These are phyloP conservation scores for Aulostomus chinensis DNA, from an alignment of 2,797 vertebrate species.

Conservation along the genomic window DNA sequence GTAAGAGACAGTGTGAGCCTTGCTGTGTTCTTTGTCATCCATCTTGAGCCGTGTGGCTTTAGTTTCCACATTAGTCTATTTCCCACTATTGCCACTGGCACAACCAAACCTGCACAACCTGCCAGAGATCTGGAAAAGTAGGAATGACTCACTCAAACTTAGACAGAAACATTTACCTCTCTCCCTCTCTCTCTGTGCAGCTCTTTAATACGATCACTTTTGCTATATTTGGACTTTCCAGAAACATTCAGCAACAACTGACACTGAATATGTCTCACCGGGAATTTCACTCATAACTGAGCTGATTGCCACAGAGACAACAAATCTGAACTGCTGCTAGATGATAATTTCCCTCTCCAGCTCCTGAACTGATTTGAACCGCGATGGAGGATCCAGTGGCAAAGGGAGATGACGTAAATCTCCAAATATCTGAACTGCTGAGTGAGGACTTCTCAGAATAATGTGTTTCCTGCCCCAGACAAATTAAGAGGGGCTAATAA, in stretches of 20 bases:
- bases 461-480: conserved; percentile 23
- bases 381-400: conserved; percentile 16
- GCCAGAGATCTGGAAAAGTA: conserved; percentile 86
- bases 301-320: no score
- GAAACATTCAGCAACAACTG: conserved; percentile 26
- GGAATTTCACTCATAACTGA: conserved; percentile 26
- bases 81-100: conserved; percentile 81
- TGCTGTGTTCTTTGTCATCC: conserved; percentile 69
- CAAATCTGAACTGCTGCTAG: no score
- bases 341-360: conserved; percentile 20
- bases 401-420: conserved; percentile 2
- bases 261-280: no score
- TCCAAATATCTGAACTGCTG: conserved; percentile 27
- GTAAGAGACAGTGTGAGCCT: conserved; percentile 67
- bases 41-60: conserved; percentile 78
- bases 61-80: conserved; percentile 82
- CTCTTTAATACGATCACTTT: conserved; percentile 45
- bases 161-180: conserved; percentile 68
- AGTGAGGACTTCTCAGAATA: conserved; percentile 12
- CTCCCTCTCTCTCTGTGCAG: conserved; percentile 58
- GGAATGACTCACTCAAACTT: conserved; percentile 77
- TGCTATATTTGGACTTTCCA: conserved; percentile 44
- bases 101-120: conserved; percentile 45
- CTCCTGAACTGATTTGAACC: conserved; percentile 23
- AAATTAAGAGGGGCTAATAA: conserved; percentile 26